phyloP scores from a whole-genome alignment of 2,888 invertebrate species.

The Chrysopilus asiliformis region DNA sequence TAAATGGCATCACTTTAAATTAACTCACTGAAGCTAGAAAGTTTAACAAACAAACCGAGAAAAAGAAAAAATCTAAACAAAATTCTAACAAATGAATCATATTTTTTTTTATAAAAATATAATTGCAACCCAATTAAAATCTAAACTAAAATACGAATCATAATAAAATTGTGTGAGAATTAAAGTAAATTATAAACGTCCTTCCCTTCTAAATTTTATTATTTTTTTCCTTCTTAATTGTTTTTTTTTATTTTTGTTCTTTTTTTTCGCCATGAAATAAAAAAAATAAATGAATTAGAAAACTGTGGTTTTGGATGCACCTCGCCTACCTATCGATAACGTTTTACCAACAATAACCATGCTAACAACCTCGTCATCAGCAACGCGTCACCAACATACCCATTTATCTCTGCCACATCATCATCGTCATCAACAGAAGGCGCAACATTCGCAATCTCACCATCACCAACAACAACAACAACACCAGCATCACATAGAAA shows the following conservation, averaged over 20 bases:
- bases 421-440: constrained; percentile 19
- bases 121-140: not conserved
- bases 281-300: constrained; percentile 20
- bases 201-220: constrained; percentile 16
- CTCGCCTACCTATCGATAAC: constrained; percentile 16
- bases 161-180: too few relatives aligned
- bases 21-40: too few relatives aligned
- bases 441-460: constrained; percentile 19
- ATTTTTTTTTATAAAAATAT: constrained; percentile 1
- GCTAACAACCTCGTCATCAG: constrained; percentile 10
- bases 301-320: constrained; percentile 24
- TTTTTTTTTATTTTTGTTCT: constrained; percentile 8
- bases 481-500: constrained; percentile 11
- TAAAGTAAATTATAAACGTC: too few relatives aligned
- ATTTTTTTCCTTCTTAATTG: constrained; percentile 14
- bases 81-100: constrained; percentile 13
- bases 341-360: constrained; percentile 15
- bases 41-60: constrained; percentile 27
- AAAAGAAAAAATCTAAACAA: constrained; percentile 38
- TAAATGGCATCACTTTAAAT: too few relatives aligned
- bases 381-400: constrained; percentile 8
- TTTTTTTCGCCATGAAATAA: too few relatives aligned
- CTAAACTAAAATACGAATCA: too few relatives aligned
- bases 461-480: constrained; percentile 24
- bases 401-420: constrained; percentile 17